Evolutionary conservation across 2,113 vertebrate genomes (phyloP).

Genomic region (Corythaixoides concolor): DNA sequence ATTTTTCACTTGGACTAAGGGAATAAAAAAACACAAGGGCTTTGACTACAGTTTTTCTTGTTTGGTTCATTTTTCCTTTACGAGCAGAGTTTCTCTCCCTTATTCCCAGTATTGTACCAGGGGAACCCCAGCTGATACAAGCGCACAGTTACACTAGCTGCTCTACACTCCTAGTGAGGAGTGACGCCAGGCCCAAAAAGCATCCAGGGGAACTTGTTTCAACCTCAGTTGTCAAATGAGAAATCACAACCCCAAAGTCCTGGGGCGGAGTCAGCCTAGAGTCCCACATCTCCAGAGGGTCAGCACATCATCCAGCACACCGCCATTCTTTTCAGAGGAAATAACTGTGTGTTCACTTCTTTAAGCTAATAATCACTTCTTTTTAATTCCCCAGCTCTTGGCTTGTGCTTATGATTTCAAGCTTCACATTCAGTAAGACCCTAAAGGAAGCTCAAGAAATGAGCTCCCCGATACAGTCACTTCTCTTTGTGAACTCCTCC

Average conservation of each 20-base stretch:
- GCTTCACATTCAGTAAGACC: conserved; percentile 8
- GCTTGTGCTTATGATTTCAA: conserved; percentile 25
- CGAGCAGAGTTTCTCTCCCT: neutral
- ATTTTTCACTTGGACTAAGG: neutral
- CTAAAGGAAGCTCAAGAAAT: conserved; percentile 29
- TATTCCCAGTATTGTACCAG: neutral
- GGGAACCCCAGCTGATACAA: neutral
- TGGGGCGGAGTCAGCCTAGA: neutral
- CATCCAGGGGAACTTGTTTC: neutral
- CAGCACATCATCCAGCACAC: neutral
- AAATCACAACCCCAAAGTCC: neutral
- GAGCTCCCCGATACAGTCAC: neutral
- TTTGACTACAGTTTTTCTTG: neutral
- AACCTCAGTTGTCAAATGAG: neutral
- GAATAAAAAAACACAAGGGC: neutral
- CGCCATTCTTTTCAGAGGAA: neutral
- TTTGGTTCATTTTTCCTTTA: neutral
- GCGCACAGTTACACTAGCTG: fast-evolving
- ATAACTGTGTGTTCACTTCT: neutral
- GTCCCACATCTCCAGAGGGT: fast-evolving
- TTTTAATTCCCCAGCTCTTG: conserved; percentile 41
- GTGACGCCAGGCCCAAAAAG: neutral
- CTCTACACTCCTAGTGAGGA: neutral
- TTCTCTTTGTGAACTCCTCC: neutral
- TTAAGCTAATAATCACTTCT: conserved; percentile 38